Evolutionary conservation across 2,888 invertebrate species (phyloP).

Genomic region (Eristalis arbustorum): DNA sequence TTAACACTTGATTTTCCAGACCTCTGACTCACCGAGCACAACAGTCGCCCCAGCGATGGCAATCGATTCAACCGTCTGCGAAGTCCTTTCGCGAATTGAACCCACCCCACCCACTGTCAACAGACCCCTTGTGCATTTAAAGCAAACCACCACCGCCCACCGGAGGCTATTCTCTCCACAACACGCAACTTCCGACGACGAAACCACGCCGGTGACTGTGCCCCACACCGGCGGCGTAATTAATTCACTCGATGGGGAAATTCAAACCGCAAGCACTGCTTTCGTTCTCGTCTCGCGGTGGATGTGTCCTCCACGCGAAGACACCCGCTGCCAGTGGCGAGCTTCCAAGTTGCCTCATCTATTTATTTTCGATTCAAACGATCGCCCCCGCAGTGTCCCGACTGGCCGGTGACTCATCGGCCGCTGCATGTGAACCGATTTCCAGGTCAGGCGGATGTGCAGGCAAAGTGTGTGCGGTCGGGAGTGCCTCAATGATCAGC

Average conservation of each 20-base stretch:
- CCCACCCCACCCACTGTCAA: background rate
- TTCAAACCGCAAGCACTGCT: slow-evolving; percentile 1
- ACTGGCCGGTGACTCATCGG: slow-evolving; percentile 18
- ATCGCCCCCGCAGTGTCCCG: slow-evolving; percentile 17
- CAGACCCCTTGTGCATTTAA: background rate
- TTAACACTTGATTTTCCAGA: too few species aligned
- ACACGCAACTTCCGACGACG: slow-evolving; percentile 66
- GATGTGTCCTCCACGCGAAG: slow-evolving; percentile 30
- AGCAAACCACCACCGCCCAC: background rate
- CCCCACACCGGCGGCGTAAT: background rate
- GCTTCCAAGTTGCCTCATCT: slow-evolving; percentile 54
- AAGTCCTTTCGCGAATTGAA: background rate
- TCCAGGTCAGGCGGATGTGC: slow-evolving; percentile 43
- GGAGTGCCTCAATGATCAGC: background rate
- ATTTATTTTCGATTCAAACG: slow-evolving; percentile 42
- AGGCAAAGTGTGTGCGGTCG: background rate
- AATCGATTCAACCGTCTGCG: background rate
- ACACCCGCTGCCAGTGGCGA: slow-evolving; percentile 26
- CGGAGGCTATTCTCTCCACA: slow-evolving; percentile 13
- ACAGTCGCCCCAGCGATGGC: background rate
- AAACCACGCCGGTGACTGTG: too few species aligned
- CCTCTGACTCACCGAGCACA: background rate
- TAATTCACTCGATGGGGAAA: slow-evolving; percentile 36
- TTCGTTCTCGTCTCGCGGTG: background rate
- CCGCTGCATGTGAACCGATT: background rate